phyloP scores from a whole-genome alignment of 2,113 vertebrate genomes.

The Nycticebus coucang region DNA sequence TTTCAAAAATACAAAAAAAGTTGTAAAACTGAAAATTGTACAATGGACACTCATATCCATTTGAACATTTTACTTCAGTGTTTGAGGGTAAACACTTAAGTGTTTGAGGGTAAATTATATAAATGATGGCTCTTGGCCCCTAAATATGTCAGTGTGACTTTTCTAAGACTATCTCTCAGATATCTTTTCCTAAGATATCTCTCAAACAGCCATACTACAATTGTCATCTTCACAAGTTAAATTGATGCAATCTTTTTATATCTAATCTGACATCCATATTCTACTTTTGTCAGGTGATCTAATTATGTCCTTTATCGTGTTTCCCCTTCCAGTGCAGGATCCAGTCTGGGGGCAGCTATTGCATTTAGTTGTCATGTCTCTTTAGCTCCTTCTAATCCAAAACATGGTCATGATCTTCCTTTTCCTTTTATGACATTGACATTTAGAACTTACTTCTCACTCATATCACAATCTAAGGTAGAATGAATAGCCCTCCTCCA shows the following conservation, averaged over 20 bases:
- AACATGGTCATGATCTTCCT: slow-evolving; percentile 19
- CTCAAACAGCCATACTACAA: neutral
- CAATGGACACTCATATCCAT: neutral
- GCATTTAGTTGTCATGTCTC: neutral
- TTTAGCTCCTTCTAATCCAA: neutral
- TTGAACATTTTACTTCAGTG: neutral
- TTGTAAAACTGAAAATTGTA: slow-evolving; percentile 16
- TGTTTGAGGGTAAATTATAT: neutral
- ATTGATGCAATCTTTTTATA: neutral
- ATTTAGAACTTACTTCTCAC: slow-evolving; percentile 38
- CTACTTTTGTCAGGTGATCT: neutral
- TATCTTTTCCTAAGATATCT: neutral
- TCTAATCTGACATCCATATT: neutral
- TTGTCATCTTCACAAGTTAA: neutral
- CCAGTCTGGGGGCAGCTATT: neutral
- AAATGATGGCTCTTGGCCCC: neutral
- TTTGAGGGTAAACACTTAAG: neutral
- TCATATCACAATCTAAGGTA: neutral
- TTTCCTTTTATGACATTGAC: slow-evolving; percentile 41
- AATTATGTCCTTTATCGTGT: slow-evolving; percentile 16
- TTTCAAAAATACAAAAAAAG: slow-evolving; percentile 45
- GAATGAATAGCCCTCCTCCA: neutral
- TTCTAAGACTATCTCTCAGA: neutral
- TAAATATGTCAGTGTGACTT: neutral
- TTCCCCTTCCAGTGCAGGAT: neutral